phyloP scores from a whole-genome alignment of 1,140 invertebrate genomes.

The Ylistrum balloti region DNA sequence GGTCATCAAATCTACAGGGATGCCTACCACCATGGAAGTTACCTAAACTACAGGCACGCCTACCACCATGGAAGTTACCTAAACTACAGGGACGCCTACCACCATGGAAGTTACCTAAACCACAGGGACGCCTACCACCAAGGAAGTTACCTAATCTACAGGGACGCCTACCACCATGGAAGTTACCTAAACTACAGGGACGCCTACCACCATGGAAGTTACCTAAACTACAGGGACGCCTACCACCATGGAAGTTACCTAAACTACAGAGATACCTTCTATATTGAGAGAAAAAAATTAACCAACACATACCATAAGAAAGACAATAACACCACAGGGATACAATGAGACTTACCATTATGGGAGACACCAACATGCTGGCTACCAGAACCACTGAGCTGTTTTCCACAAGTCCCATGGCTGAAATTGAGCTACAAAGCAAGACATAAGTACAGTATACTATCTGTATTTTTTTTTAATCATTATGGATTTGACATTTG shows the following conservation, averaged over 20 bases:
- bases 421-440: constrained; percentile 82
- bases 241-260: neutral
- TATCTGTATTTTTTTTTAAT: neutral
- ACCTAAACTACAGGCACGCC: constrained; percentile 86
- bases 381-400: constrained; percentile 92
- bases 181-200: neutral
- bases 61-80: constrained; percentile 93
- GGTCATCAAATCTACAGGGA: neutral
- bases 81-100: constrained; percentile 86
- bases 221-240: neutral
- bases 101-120: constrained; percentile 93
- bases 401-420: constrained; percentile 90
- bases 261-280: no score
- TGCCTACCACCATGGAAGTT: constrained; percentile 90
- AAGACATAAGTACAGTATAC: neutral
- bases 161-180: neutral
- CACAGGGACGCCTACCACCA: constrained; percentile 86
- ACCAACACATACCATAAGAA: neutral
- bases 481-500: no score
- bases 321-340: neutral
- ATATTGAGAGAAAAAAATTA: neutral
- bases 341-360: constrained; percentile 88
- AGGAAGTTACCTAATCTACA: constrained; percentile 87
- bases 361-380: constrained; percentile 93
- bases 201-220: neutral